Evolutionary conservation across 2,888 invertebrate genomes (phyloP).

Genomic region (Eueremaeus valkanovi): DNA sequence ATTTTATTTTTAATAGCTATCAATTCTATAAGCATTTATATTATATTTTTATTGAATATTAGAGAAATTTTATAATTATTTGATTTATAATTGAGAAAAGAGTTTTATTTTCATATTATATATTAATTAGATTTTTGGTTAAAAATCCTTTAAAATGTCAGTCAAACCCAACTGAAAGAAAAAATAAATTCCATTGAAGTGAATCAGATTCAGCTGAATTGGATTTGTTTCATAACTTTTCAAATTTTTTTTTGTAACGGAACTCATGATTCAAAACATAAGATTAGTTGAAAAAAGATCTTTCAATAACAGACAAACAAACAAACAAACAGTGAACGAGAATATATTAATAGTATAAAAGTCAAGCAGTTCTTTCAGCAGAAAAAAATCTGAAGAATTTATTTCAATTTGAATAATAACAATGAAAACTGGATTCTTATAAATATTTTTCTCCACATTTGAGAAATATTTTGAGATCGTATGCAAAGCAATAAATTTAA

Average conservation of each 20-base stretch:
- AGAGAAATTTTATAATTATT: too few species aligned
- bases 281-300: slow-evolving; percentile 9
- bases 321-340: neutral
- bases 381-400: slow-evolving; percentile 1
- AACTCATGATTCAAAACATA: slow-evolving; percentile 3
- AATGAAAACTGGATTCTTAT: neutral
- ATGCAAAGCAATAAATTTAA: too few species aligned
- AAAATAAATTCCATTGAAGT: neutral
- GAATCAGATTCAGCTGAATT: neutral
- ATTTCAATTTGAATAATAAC: neutral
- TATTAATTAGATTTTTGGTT: too few species aligned
- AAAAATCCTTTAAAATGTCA: too few species aligned
- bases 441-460: neutral
- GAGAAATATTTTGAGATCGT: too few species aligned
- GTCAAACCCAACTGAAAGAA: too few species aligned
- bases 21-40: too few species aligned
- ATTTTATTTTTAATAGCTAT: too few species aligned
- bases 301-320: slow-evolving; percentile 10
- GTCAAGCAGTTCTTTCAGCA: too few species aligned
- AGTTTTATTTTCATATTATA: too few species aligned
- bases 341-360: neutral
- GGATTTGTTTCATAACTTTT: neutral
- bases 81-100: too few species aligned
- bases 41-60: too few species aligned
- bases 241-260: neutral